A percentile compares a stretch with the other conserved stretches of the same genome.
Conservation (phyloP, 2,888 invertebrate species). For the Lutraria lutraria region DNA sequence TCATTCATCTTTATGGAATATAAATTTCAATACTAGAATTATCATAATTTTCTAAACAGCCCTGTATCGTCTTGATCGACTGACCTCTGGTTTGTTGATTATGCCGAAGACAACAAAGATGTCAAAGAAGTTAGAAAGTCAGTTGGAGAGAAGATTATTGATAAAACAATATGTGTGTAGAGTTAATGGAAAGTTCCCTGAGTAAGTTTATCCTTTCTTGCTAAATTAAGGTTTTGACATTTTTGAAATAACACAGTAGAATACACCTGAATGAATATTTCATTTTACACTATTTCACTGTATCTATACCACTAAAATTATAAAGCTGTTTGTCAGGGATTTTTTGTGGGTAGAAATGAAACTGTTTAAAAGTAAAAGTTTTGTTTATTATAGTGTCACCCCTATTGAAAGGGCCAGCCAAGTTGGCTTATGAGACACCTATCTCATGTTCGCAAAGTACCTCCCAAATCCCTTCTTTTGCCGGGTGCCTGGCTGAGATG, state of each 20-base stretch:
- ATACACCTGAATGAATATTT: neutral
- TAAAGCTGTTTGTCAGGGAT: no score
- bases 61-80: constrained; percentile 97
- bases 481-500: no score
- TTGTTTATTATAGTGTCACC: no score
- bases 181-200: constrained; percentile 85
- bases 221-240: neutral
- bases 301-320: no score
- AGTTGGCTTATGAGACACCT: no score
- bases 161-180: constrained; percentile 90
- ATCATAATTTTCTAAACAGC: constrained; percentile 86
- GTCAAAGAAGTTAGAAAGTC: constrained; percentile 97
- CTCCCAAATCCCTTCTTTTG: no score
- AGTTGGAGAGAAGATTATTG: constrained; percentile 96
- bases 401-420: no score
- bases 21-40: constrained; percentile 89
- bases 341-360: no score
- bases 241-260: neutral
- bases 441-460: no score
- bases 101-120: constrained; percentile 97
- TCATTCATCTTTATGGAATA: no score
- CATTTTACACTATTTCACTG: no score
- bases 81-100: constrained; percentile 97
- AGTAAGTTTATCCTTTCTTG: constrained; percentile 74
- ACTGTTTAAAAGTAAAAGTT: no score